Percentiles rank a stretch among this genome's conserved stretches.
phyloP scores from a whole-genome alignment of 1,140 invertebrate genomes.

The Rhyzopertha dominica region DNA sequence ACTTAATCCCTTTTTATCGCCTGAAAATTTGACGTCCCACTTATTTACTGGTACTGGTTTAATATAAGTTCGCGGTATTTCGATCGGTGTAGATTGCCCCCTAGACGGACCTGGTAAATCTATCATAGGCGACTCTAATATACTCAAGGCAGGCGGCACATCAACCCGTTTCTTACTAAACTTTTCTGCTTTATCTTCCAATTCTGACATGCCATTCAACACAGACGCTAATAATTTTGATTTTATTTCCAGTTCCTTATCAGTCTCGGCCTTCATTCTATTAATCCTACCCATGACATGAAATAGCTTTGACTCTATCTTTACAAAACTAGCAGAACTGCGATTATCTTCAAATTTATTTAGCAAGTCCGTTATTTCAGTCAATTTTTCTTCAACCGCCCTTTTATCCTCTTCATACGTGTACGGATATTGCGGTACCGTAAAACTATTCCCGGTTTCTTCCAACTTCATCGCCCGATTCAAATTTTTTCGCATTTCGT shows the following conservation, averaged over 20 bases:
- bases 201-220: no score
- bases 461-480: background rate
- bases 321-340: background rate
- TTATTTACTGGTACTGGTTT: background rate
- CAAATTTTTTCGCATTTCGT: slow-evolving; percentile 2
- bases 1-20: background rate
- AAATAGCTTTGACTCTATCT: no score
- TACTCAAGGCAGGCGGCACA: no score
- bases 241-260: no score
- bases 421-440: background rate
- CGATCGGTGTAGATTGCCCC: background rate
- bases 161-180: no score
- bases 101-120: background rate
- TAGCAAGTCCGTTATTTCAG: background rate
- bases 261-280: no score
- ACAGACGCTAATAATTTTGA: no score
- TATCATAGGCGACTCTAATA: background rate
- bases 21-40: slow-evolving; percentile 14
- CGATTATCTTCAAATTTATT: background rate
- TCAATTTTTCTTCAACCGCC: slow-evolving; percentile 1
- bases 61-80: background rate
- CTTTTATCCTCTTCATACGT: slow-evolving; percentile 1
- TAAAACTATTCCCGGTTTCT: background rate
- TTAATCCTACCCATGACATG: no score
- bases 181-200: no score